Base-by-base conservation (phyloP, 2,888 invertebrate genomes). In the Dicyrtoma fusca region DNA sequence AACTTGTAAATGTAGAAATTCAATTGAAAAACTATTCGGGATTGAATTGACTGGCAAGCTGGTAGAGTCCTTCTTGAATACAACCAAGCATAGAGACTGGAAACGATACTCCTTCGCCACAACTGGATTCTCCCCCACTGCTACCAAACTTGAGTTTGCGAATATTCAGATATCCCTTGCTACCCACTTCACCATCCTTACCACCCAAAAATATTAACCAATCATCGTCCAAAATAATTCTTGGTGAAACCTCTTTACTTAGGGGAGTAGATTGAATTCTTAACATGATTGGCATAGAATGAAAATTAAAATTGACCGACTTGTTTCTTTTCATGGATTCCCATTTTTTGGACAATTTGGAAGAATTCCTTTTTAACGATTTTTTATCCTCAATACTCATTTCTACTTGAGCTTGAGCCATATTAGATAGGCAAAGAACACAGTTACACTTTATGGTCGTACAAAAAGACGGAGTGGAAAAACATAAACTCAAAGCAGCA, bases 391-490 rank as follows among this genome's bases (percentile, higher is more conserved):
- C 8, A 34, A 3, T 34, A 8, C 34, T 34, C 34, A 34, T 34
- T 5, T 34, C 34, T 5, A 34, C 8, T 34, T 34, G 34, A 34
- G 34, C 34, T 26, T 34, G 34, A 1, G 34, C n/a, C 61, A 61
- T 61, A 5, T 34, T 34, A n/a, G 61, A 61, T 11, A 26, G 13
- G 34, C 61, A 61, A 4, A 61, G 11, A 14, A 61, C 34, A n/a
- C 61, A 61, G n/a, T 61, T 61, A n/a, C 61, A 61, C 61, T 61
- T 61, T 14, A 51, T 21, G n/a, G 11, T 51, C n/a, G 11, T n/a
- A 51, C 51, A 51, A n/a, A 51, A n/a, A n/a, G n/a, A n/a, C 51
- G 51, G 51, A 11, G 17, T 21, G 34, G 8, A 34, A 34, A 34
- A 34, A 5, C 8, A 34, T 34, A 34, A 34, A 34, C n/a, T n/a